Evolutionary conservation across 2,797 vertebrate genomes (phyloP).

Genomic region (Geotria australis): DNA sequence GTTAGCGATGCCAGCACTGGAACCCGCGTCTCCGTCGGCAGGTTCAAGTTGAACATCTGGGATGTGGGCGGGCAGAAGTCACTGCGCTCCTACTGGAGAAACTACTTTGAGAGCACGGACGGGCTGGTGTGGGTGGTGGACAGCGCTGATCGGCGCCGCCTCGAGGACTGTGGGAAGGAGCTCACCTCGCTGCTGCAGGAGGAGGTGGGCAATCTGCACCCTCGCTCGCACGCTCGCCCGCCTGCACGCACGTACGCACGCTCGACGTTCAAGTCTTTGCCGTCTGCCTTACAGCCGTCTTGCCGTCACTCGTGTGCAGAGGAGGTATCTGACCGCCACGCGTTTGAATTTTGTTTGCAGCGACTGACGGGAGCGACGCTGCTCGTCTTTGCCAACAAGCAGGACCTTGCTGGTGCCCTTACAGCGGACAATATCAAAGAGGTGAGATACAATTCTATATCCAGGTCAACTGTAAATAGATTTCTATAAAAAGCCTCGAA

Average conservation of each 20-base stretch:
- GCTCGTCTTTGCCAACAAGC: constrained; percentile 54
- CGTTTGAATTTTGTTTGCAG: constrained; percentile 8
- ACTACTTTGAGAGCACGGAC: constrained; percentile 77
- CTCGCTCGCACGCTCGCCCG: too few relatives aligned
- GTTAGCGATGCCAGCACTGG: too few relatives aligned
- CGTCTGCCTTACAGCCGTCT: too few relatives aligned
- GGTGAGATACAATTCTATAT: constrained; percentile 7
- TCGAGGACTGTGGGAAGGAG: constrained; percentile 47
- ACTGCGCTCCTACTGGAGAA: constrained; percentile 63
- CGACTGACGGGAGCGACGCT: constrained; percentile 48
- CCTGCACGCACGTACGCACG: too few relatives aligned
- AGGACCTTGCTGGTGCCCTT: constrained; percentile 27
- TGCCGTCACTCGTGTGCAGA: too few relatives aligned
- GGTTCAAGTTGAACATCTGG: constrained; percentile 69
- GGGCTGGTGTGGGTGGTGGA: constrained; percentile 81
- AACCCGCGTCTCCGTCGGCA: constrained; percentile 3
- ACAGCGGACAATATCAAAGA: constrained; percentile 21
- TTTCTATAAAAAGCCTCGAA: too few relatives aligned
- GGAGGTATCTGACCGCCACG: too few relatives aligned
- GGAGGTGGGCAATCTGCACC: constrained; percentile 17
- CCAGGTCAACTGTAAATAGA: too few relatives aligned
- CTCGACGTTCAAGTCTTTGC: too few relatives aligned
- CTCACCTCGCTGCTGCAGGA: constrained; percentile 31
- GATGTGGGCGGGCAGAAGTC: constrained; percentile 71
- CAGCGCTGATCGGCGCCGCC: constrained; percentile 41